Evolutionary conservation across 2,113 vertebrate species (phyloP).

Genomic region (Burhinus bistriatus): DNA sequence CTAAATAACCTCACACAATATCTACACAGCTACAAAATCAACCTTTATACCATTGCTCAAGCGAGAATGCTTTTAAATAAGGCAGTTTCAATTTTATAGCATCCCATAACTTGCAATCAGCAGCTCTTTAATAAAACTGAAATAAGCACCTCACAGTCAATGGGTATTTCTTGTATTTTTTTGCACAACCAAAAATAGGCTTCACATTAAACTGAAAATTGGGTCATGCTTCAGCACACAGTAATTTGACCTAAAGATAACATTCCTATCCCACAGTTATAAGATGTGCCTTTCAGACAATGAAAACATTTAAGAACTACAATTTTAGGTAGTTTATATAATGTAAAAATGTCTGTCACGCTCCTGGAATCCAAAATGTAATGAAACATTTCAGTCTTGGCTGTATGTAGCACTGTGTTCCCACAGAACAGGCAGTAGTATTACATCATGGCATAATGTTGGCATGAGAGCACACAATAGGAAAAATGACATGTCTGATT

Average conservation of each 20-base stretch:
- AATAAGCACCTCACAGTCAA: conserved; percentile 53
- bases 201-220: conserved; percentile 62
- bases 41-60: background rate
- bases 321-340: conserved; percentile 32
- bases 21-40: conserved; percentile 7
- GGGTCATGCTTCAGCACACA: conserved; percentile 54
- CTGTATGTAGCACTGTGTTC: background rate
- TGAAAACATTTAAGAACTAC: conserved; percentile 51
- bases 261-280: conserved; percentile 18
- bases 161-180: conserved; percentile 10
- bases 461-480: background rate
- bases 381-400: background rate
- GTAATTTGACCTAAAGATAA: conserved; percentile 71
- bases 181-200: conserved; percentile 25
- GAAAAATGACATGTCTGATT: conserved; percentile 6
- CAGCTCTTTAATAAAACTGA: conserved; percentile 64
- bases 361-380: conserved; percentile 24
- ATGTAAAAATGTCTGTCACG: conserved; percentile 31
- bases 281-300: conserved; percentile 60
- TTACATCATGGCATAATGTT: background rate
- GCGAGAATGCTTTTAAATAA: conserved; percentile 50
- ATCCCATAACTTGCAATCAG: conserved; percentile 52
- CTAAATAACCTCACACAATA: conserved; percentile 17
- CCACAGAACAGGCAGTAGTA: background rate
- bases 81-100: conserved; percentile 56